Base-by-base conservation (phyloP, 2,888 invertebrate genomes). In the Leucophenga maculata region DNA sequence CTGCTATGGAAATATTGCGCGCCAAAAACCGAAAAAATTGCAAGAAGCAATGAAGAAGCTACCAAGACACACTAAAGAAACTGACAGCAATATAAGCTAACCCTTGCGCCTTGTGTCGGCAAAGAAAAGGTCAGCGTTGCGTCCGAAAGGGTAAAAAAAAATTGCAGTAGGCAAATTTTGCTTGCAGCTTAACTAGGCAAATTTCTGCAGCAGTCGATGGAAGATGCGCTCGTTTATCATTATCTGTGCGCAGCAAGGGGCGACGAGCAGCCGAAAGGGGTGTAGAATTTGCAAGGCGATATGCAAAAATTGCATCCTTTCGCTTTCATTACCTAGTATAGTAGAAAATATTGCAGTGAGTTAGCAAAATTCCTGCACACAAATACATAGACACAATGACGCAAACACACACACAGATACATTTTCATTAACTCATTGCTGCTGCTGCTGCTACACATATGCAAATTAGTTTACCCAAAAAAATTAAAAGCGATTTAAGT, bases 321-420 rank as follows among this genome's bases (percentile, higher is more conserved):
- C 82, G 82, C 80, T 81, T 81, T 81, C 80, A 78, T 74, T 82
- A 78, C 77, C 78, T 77, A 62, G 39, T 20, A 62, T 16, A 62
- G 16, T 20, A 14, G 46, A 50, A 44, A 26, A 50, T 44, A 20
- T 54, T 62, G 72, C 68, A 77, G 75, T 67, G 46, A 59, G 78
- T 76, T 80, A 82, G 80, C 82, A 74, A 81, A 83, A 81, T 81
- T 82, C 84, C 80, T 46, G 46, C 65, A 74, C 75, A 77, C 57
- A 74, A 65, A 70, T 73, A 70, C 46, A 71, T 65, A 54, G 62
- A 71, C 69, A 68, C 71, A 72, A 62, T 3, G 22, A 14, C 59
- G 20, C 16, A 31, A 70, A 31, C 72, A 65, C 69, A 69, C 67
- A 67, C 31, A 39, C 39, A 3, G 39, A 39, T 39, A 39, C 39